Base-by-base conservation (phyloP, 2,113 vertebrate species). In the Cercopithecus mona region DNA sequence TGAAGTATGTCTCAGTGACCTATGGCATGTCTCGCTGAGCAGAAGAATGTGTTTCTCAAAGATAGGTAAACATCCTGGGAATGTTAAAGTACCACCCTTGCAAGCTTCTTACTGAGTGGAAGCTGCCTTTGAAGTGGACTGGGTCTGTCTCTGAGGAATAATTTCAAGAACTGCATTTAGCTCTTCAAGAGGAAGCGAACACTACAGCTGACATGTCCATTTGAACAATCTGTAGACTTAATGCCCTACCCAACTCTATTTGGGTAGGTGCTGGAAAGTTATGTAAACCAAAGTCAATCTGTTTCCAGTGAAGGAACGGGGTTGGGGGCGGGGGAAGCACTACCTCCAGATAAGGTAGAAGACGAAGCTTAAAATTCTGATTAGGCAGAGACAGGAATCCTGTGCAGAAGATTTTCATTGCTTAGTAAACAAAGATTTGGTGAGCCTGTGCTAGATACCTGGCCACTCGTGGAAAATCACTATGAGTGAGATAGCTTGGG, bases 111-210 rank as follows among this genome's bases (percentile, higher is more conserved):
- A 81, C 78, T 38, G 9, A 40, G 80, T 83, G 73, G 55, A 93
- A 87, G 79, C 88, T 85, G 86, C 48, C 90, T 96, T 88, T 97
- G 96, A 96, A 92, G 94, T 79, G 50, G 23, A 38, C 45, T 55
- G 70, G 25, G 81, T 89, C 83, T 92, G 32, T 55, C 86, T 97
- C 90, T 75, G 68, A 38, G 38, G 89, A 93, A 52, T 72, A 52
- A 35, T 95, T 91, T 88, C 40, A 50, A 35, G 81, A 88, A 93
- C 61, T 92, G 64, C 81, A 90, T 95, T 96, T 94, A 96, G 97
- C 89, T 94, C 68, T 78, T 13, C 0, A 18, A 9, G 30, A 78
- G 68, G 94, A 88, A 78, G 79, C 79, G 72, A 73, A 8, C n/a
- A 3, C 40, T 22, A 43, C 97, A 97, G 96, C 93, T 95, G 97